Conservation (phyloP, 2,113 vertebrate species). For the Phaetusa simplex region DNA sequence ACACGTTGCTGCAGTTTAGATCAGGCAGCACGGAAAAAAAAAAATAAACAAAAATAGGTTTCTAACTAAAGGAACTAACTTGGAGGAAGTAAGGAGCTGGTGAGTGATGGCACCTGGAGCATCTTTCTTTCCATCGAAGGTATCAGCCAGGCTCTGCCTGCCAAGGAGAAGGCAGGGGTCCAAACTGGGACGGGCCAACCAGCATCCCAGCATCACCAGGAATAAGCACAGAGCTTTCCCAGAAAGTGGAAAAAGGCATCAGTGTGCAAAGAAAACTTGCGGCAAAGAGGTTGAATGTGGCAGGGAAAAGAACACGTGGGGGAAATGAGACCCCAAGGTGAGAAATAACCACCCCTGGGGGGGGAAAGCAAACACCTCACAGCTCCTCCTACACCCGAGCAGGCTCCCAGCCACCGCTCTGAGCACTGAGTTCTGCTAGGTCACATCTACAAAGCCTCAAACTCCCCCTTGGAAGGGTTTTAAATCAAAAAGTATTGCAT, state of each 20-base stretch:
- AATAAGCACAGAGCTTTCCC: background rate
- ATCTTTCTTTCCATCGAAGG: background rate
- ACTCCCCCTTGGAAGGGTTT: background rate
- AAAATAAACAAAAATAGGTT: background rate
- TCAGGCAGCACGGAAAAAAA: background rate
- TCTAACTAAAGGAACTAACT: background rate
- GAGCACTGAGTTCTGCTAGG: background rate
- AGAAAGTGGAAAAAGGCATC: background rate
- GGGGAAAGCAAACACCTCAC: background rate
- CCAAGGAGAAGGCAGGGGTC: background rate
- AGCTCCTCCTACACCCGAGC: background rate
- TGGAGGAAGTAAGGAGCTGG: background rate
- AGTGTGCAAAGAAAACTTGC: fast-evolving
- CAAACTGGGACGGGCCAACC: background rate
- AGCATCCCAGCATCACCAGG: background rate
- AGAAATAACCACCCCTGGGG: background rate
- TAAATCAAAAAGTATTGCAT: background rate
- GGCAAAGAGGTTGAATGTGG: background rate
- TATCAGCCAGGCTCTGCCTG: background rate
- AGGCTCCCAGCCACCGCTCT: background rate
- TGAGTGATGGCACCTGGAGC: background rate
- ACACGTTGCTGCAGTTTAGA: background rate
- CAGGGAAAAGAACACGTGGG: background rate
- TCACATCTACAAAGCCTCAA: background rate
- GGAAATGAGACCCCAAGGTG: background rate